phyloP scores from a whole-genome alignment of 2,113 vertebrate species.

The Pycnonotus jocosus region DNA sequence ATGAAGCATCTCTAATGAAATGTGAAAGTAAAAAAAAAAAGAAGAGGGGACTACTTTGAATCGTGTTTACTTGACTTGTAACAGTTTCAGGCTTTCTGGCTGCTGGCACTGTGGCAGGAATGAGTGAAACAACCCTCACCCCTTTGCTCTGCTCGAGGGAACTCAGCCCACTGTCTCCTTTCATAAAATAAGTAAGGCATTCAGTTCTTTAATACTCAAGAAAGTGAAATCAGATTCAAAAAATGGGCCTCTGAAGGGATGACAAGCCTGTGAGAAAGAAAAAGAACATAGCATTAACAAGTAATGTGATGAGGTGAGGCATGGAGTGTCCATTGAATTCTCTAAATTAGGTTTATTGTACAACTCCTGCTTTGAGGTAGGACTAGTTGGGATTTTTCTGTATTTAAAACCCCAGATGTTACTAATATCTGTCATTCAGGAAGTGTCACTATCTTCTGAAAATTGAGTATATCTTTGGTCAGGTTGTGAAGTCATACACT shows the following conservation, averaged over 20 bases:
- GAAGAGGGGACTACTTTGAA: neutral
- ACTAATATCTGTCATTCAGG: neutral
- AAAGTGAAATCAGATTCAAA: neutral
- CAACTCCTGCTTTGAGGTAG: neutral
- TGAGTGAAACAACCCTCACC: neutral
- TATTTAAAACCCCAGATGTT: neutral
- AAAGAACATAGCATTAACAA: neutral
- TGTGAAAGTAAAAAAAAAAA: neutral
- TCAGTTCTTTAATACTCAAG: neutral
- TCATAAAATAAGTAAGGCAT: neutral
- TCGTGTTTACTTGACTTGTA: constrained; percentile 7
- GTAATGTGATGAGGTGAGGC: neutral
- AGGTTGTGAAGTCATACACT: neutral
- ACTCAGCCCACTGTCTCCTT: neutral
- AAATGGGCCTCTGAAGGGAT: neutral
- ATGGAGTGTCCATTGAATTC: neutral
- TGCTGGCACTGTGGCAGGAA: neutral
- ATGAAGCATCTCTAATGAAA: constrained; percentile 16
- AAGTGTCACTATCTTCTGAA: neutral
- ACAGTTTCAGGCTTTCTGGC: neutral
- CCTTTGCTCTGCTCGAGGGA: neutral
- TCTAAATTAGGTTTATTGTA: neutral
- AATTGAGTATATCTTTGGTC: neutral
- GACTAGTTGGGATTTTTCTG: neutral
- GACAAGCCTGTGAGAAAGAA: neutral